Evolutionary conservation across 2,888 invertebrate genomes (phyloP).

Genomic region (Papilio elwesi): DNA sequence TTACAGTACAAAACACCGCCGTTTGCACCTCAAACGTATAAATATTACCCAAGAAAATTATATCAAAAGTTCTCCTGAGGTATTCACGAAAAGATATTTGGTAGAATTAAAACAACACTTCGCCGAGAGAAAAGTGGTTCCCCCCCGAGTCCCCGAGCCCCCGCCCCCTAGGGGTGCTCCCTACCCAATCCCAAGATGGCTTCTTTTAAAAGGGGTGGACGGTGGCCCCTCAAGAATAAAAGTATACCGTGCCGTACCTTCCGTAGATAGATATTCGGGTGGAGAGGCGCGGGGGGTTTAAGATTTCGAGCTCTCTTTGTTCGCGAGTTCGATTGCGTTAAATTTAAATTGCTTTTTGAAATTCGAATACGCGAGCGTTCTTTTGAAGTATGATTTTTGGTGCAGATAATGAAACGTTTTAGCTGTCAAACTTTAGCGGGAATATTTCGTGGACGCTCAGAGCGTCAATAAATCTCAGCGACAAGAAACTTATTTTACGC

Average conservation of each 20-base stretch:
- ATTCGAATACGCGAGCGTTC: slow-evolving; percentile 54
- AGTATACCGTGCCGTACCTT: slow-evolving; percentile 79
- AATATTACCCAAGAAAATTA: slow-evolving; percentile 79
- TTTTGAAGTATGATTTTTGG: slow-evolving; percentile 49
- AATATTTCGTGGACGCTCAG: background rate
- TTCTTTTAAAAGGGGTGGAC: slow-evolving; percentile 84
- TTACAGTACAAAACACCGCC: slow-evolving; percentile 45
- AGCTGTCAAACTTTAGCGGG: slow-evolving; percentile 7
- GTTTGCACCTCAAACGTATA: slow-evolving; percentile 75
- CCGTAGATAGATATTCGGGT: slow-evolving; percentile 62
- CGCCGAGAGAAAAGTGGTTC: slow-evolving; percentile 78
- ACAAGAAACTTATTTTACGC: slow-evolving; percentile 1
- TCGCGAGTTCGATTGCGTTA: slow-evolving; percentile 72
- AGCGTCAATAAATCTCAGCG: background rate
- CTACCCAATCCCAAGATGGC: slow-evolving; percentile 80
- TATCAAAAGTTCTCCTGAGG: slow-evolving; percentile 80
- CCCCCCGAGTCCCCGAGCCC: slow-evolving; percentile 55
- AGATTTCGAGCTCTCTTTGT: slow-evolving; percentile 57
- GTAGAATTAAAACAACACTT: slow-evolving; percentile 84
- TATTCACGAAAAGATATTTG: slow-evolving; percentile 84
- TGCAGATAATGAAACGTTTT: slow-evolving; percentile 44
- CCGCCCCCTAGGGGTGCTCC: slow-evolving; percentile 50
- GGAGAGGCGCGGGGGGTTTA: slow-evolving; percentile 71
- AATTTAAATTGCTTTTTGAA: slow-evolving; percentile 74
- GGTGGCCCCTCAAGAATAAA: slow-evolving; percentile 81